Percentiles rank a stretch among this genome's conserved stretches.
phyloP scores from a whole-genome alignment of 1,140 invertebrate genomes.

The Drosophila kikkawai region DNA sequence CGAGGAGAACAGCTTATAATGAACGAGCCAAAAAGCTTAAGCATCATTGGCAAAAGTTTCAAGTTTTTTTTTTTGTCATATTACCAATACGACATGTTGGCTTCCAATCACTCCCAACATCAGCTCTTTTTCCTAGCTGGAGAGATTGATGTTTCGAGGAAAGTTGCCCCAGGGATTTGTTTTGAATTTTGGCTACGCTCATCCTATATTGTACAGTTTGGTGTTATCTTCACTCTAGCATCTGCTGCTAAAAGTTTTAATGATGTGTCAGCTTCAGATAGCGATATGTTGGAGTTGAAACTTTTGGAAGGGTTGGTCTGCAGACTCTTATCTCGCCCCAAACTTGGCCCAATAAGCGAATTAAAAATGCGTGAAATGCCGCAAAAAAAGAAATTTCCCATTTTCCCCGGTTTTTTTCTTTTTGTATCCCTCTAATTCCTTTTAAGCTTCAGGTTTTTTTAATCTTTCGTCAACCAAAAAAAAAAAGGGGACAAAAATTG shows the following conservation, averaged over 20 bases:
- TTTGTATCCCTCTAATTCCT: constrained; percentile 33
- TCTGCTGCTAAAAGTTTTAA: constrained; percentile 43
- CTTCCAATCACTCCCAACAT: constrained; percentile 33
- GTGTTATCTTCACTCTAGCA: constrained; percentile 27
- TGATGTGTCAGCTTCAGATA: constrained; percentile 47
- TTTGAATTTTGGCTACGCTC: constrained; percentile 4
- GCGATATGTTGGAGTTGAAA: constrained; percentile 3
- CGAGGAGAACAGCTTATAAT: constrained; percentile 42
- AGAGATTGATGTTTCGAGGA: constrained; percentile 27
- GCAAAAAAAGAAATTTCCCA: constrained; percentile 26
- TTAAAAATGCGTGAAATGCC: constrained; percentile 43
- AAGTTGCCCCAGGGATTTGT: constrained; percentile 2
- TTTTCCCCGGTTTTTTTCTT: background rate
- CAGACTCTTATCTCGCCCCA: background rate
- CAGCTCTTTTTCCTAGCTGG: constrained; percentile 4
- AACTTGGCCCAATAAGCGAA: constrained; percentile 20
- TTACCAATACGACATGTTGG: constrained; percentile 65
- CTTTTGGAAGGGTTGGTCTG: constrained; percentile 15
- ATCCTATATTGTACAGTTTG: background rate
- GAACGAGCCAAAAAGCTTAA: constrained; percentile 49
- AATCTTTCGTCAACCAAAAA: constrained; percentile 8
- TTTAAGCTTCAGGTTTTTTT: constrained; percentile 18
- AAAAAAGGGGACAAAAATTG: constrained; percentile 31
- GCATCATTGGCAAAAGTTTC: constrained; percentile 51
- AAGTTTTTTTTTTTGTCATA: constrained; percentile 34